These are phyloP conservation scores for Cololabis saira DNA, from an alignment of 2,113 vertebrate species.

Conservation along the genomic window DNA sequence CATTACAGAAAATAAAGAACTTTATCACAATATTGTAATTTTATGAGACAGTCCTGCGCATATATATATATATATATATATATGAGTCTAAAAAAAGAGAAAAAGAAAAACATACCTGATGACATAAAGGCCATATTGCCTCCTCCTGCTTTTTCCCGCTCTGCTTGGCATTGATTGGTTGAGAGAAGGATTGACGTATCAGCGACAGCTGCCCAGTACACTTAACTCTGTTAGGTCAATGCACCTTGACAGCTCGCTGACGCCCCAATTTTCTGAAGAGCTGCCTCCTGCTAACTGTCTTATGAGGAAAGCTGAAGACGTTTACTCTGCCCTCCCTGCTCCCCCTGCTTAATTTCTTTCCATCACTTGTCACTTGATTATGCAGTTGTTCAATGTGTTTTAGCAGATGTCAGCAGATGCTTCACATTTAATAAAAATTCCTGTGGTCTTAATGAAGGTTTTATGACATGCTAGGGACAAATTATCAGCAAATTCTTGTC, in stretches of 20 bases:
- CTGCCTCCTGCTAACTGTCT: constrained; percentile 42
- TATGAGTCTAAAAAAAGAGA: too few species aligned
- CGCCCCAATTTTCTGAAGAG: constrained; percentile 74
- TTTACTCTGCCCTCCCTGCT: constrained; percentile 22
- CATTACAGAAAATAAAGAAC: too few species aligned
- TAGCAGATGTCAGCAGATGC: constrained; percentile 58
- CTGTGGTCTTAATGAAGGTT: too few species aligned
- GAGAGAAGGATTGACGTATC: constrained; percentile 64
- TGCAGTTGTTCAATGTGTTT: constrained; percentile 59
- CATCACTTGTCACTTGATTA: constrained; percentile 75
- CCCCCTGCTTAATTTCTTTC: constrained; percentile 58
- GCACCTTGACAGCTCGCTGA: constrained; percentile 74
- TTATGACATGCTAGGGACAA: too few species aligned
- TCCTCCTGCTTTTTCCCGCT: constrained; percentile 5
- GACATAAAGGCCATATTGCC: constrained; percentile 11
- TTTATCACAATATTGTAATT: too few species aligned
- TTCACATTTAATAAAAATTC: too few species aligned
- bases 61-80: too few species aligned
- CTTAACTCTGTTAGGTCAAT: constrained; percentile 64
- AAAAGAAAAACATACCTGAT: not conserved
- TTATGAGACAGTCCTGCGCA: too few species aligned
- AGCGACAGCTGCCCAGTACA: constrained; percentile 65
- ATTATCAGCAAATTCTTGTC: too few species aligned
- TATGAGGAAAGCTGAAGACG: constrained; percentile 58
- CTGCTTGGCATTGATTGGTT: constrained; percentile 66